Base-by-base conservation (phyloP, 2,113 vertebrate genomes). In the Corydoras maculifer region DNA sequence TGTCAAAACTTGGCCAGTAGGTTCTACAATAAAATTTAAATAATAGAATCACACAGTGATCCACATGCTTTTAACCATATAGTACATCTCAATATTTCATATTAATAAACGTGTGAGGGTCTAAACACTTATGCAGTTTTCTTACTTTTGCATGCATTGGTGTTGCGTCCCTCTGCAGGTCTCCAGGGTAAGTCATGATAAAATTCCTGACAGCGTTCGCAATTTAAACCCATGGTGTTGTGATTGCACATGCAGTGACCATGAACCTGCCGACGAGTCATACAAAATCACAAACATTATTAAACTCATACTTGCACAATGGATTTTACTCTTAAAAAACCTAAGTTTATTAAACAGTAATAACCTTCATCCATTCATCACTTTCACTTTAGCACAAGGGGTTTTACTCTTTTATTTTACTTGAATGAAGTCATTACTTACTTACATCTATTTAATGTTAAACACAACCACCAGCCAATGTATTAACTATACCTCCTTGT, bases 221-320 rank as follows among this genome's bases (percentile, higher is more conserved):
- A 99, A 87, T 99, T 99, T 72, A 99, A 84, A 55, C 97, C 97
- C 84, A 90, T 94, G 1, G 96, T 99, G 80, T 98, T 94, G 84
- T 99, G 97, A 73, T 94, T 93, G 78, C 97, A 99, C 92, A 96
- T 93, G 82, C 97, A 99, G 80, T 94, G 94, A 3, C 97, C 97
- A 0, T 98, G 95, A 58, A 99, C 97, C 97, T 99, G 76, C 11
- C 65, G 81, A 66, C 58, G 62, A 69, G 30, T 50, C 29, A 69
- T 49, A 60, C 71, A 13, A 69, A 8, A 51, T 12, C 14, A 65
- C 59, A 60, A 69, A 12, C 13, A 4, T 18, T 15, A 75, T n/a
- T n/a, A 7, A 57, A 53, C 10, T 53, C 35, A 43, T 43, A 43
- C 35, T 43, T 43, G 7, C 35, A 43, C 35, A 43, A 43, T 43